A percentile compares a stretch with the other conserved stretches of the same genome.
Evolutionary conservation across 2,113 vertebrate genomes (phyloP).

Genomic region (Platanista minor): DNA sequence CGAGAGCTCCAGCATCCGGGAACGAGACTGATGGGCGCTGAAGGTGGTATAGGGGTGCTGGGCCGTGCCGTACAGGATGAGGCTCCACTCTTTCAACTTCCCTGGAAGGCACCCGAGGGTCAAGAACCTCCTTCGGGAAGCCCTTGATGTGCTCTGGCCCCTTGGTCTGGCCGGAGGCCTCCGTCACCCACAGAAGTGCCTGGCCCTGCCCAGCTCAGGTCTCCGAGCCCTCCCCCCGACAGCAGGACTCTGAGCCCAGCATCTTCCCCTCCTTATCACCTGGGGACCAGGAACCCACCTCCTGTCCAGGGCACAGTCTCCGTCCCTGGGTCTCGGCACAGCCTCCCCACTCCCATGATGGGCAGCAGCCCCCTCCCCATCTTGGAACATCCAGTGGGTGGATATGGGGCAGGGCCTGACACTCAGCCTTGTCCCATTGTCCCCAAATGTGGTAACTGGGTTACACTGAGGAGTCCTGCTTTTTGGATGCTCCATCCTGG

Average conservation of each 20-base stretch:
- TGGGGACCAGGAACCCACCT: background rate
- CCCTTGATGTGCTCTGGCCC: background rate
- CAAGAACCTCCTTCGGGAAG: background rate
- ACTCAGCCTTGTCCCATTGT: background rate
- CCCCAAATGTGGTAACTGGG: background rate
- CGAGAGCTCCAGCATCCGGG: constrained; percentile 78
- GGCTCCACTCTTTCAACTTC: constrained; percentile 92
- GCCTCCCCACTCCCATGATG: background rate
- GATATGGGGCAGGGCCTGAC: background rate
- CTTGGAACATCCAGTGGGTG: background rate
- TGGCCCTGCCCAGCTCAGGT: rapidly evolving
- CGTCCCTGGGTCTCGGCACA: background rate
- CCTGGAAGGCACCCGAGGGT: constrained; percentile 77
- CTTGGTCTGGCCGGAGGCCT: background rate
- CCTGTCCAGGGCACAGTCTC: background rate
- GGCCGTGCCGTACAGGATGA: constrained; percentile 88
- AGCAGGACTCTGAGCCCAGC: too few relatives aligned
- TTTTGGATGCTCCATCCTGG: background rate
- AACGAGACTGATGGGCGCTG: constrained; percentile 72
- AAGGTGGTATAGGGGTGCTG: constrained; percentile 83
- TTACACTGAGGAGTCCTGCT: background rate
- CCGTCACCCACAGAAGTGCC: background rate
- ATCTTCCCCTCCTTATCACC: background rate
- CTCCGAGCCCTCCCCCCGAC: background rate
- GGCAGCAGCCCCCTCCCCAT: background rate